Percentiles rank a stretch among this genome's conserved stretches.
phyloP scores from a whole-genome alignment of 2,888 invertebrate genomes.

The Polydesmus complanatus region DNA sequence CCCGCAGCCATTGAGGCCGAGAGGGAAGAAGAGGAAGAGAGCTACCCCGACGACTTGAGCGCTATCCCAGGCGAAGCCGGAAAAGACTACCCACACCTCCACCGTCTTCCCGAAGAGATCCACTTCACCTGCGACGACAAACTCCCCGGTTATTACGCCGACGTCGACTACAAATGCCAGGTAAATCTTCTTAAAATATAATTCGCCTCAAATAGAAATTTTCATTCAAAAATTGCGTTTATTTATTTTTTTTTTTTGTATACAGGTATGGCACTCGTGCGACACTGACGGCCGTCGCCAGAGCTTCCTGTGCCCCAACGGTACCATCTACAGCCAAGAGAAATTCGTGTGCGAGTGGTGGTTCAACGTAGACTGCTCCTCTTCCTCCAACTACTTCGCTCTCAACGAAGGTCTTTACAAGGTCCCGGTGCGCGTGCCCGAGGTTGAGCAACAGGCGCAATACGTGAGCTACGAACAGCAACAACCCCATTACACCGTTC shows the following conservation, averaged over 20 bases:
- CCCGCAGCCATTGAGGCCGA: neutral
- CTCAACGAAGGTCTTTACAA: conserved; percentile 12
- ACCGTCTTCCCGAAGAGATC: conserved; percentile 1
- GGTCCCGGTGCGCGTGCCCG: neutral
- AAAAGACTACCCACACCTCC: conserved; percentile 12
- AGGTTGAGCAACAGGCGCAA: neutral
- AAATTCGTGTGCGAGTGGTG: conserved; percentile 24
- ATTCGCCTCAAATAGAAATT: neutral
- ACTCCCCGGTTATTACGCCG: conserved; percentile 13
- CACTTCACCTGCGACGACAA: conserved; percentile 7
- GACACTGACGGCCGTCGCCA: conserved; percentile 21
- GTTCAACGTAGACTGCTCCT: conserved; percentile 33
- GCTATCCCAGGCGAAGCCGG: conserved; percentile 15
- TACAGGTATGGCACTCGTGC: conserved; percentile 15
- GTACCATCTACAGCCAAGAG: conserved; percentile 24
- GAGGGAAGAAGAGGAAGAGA: neutral
- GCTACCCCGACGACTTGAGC: conserved; percentile 10
- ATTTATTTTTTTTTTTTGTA: neutral
- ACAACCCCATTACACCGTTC: neutral
- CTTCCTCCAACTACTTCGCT: conserved; percentile 53
- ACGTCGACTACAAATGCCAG: conserved; percentile 14
- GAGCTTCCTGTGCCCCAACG: conserved; percentile 23
- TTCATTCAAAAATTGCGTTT: neutral
- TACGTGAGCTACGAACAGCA: neutral
- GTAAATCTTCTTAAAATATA: no score